A percentile compares a stretch with the other conserved stretches of the same genome.
Evolutionary conservation across 2,888 invertebrate genomes (phyloP).

Genomic region (Lasioglossum zephyrum): DNA sequence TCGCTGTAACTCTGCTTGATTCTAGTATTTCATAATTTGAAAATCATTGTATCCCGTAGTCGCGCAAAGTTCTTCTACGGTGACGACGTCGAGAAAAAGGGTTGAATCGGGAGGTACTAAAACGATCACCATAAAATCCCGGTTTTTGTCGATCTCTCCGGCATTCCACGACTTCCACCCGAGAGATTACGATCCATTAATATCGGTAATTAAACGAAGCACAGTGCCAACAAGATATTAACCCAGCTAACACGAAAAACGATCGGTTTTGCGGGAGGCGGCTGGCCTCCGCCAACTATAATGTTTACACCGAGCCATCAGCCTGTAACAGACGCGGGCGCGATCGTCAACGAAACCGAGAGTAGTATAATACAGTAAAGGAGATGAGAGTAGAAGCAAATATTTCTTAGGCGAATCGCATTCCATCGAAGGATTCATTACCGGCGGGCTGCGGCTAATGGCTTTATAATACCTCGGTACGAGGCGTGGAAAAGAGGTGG

Average conservation of each 20-base stretch:
- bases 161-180: neutral
- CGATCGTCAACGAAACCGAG: slow-evolving; percentile 2
- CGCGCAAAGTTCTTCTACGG: neutral
- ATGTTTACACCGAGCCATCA: neutral
- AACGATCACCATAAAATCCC: neutral
- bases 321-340: neutral
- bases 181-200: neutral
- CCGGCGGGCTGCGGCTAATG: neutral
- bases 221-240: neutral
- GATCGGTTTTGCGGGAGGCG: neutral
- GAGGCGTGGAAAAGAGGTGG: neutral
- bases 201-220: neutral
- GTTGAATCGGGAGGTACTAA: neutral
- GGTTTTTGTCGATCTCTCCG: neutral
- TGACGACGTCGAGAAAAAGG: neutral
- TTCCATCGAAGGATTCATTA: neutral
- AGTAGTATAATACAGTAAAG: neutral
- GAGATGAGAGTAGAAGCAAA: neutral
- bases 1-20: neutral
- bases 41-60: neutral
- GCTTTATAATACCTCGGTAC: neutral
- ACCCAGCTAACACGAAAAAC: neutral
- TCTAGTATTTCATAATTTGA: neutral
- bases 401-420: slow-evolving; percentile 1
- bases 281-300: neutral